Base-by-base conservation (phyloP, 2,113 vertebrate genomes). In the Epinephelus lanceolatus region DNA sequence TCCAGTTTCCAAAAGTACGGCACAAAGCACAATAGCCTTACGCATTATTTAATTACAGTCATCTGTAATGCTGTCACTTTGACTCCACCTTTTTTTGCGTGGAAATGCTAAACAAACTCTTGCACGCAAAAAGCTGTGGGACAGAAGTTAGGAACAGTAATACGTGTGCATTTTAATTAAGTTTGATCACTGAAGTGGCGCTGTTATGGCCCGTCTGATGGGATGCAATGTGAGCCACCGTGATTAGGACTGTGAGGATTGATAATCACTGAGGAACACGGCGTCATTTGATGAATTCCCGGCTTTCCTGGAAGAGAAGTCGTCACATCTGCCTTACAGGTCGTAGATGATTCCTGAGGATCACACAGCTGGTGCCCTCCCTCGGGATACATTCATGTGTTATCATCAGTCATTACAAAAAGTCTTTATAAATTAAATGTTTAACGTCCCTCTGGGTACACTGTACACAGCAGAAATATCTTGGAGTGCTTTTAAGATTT, bases 21-120 rank as follows among this genome's bases (percentile, higher is more conserved):
- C 88, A 85, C 85, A 74, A 76, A 92, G 87, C 89, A 94, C 91
- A 92, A 91, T 93, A 67, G 89, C 76, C 60, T 84, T 83, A 71
- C 69, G 78, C 71, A 74, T 91, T 79, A 77, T 87, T 92, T 92
- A 90, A 93, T 92, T 88, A 83, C 80, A 79, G 85, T 88, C 81
- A 93, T 92, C 91, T 87, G 79, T 89, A 91, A 90, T 71, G 85
- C 88, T 91, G 91, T 91, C 92, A 87, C 59, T 61, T 17, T 84
- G 83, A 76, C 85, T 86, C 87, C 85, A 88, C 89, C 89, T 86
- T 88, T 59, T 67, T 72, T 71, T 45, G 75, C 45, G 17, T 67
- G 59, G 76, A 78, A 80, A 85, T 23, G 61, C 45, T 57, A 45
- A 75, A 80, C 71, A 81, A 88, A 83, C 81, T 76, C 33, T 69